Percentiles rank a stretch among this genome's conserved stretches.
phyloP scores from a whole-genome alignment of 2,797 vertebrate species.

The Xiphophorus birchmanni region DNA sequence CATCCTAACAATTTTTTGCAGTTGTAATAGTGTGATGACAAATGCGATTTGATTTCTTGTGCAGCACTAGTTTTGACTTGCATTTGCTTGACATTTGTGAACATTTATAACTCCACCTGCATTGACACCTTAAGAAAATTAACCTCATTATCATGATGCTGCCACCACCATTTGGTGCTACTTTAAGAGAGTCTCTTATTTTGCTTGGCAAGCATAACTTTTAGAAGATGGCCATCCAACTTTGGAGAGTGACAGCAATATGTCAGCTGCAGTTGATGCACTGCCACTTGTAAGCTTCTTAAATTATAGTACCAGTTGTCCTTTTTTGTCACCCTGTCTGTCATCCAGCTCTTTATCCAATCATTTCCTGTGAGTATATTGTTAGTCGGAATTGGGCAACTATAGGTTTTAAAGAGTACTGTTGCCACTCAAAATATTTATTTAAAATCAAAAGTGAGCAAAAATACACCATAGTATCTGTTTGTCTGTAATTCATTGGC shows the following conservation, averaged over 20 bases:
- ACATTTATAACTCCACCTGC: neutral
- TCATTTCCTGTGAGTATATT: slow-evolving; percentile 11
- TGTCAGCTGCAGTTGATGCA: slow-evolving; percentile 36
- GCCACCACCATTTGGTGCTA: neutral
- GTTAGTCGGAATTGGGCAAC: neutral
- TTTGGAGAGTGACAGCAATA: slow-evolving; percentile 21
- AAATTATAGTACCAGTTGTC: slow-evolving; percentile 46
- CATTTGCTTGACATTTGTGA: neutral
- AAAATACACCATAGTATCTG: neutral
- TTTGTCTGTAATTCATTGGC: neutral
- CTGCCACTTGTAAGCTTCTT: slow-evolving; percentile 37
- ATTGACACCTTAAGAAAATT: neutral
- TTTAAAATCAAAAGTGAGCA: neutral
- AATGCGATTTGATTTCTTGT: neutral
- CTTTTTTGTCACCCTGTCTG: slow-evolving; percentile 11
- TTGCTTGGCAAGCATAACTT: neutral
- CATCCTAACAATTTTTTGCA: neutral
- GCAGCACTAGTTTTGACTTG: neutral
- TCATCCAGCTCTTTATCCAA: slow-evolving; percentile 29
- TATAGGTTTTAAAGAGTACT: neutral
- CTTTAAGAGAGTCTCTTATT: neutral
- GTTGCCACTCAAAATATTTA: neutral
- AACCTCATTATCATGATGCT: neutral
- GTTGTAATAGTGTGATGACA: neutral
- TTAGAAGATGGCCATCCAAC: neutral